A percentile compares a stretch with the other conserved stretches of the same genome.
Conservation (phyloP, 37 sponge, comb jelly and placozoan species). For the Beroe forskalii region DNA sequence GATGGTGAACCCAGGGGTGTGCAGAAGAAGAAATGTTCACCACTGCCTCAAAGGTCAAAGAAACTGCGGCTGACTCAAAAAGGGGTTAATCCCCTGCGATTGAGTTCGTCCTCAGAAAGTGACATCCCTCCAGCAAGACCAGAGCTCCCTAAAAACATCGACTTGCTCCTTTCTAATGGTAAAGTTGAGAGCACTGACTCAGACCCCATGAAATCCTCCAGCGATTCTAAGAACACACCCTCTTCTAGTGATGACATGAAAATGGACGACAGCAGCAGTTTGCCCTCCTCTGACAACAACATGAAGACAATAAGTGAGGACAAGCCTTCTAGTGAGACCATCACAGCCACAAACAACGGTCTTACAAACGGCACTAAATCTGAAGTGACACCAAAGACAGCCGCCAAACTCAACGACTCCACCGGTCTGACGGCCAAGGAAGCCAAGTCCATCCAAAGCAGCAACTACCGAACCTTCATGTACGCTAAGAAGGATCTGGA, state of each 20-base stretch:
- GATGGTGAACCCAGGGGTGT: background rate
- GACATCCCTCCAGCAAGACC: constrained; percentile 28
- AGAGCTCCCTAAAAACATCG: constrained; percentile 44
- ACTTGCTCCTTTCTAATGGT: background rate
- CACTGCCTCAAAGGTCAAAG: constrained; percentile 33
- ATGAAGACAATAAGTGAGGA: background rate
- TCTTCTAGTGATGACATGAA: background rate
- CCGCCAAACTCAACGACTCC: background rate
- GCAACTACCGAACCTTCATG: constrained; percentile 19
- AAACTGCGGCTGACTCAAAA: background rate
- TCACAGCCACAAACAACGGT: background rate
- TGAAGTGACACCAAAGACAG: background rate
- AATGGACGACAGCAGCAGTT: background rate
- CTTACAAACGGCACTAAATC: background rate
- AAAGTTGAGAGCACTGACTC: background rate
- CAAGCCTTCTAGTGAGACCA: background rate
- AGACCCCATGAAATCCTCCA: background rate
- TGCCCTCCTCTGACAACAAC: background rate
- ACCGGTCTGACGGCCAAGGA: background rate
- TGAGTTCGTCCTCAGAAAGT: background rate
- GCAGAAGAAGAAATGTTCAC: background rate
- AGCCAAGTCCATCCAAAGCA: background rate
- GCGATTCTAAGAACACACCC: background rate
- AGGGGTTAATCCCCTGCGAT: background rate
- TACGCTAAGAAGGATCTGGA: constrained; percentile 30